Evolutionary conservation across 2,888 invertebrate genomes (phyloP).

Genomic region (Allygus modestus): DNA sequence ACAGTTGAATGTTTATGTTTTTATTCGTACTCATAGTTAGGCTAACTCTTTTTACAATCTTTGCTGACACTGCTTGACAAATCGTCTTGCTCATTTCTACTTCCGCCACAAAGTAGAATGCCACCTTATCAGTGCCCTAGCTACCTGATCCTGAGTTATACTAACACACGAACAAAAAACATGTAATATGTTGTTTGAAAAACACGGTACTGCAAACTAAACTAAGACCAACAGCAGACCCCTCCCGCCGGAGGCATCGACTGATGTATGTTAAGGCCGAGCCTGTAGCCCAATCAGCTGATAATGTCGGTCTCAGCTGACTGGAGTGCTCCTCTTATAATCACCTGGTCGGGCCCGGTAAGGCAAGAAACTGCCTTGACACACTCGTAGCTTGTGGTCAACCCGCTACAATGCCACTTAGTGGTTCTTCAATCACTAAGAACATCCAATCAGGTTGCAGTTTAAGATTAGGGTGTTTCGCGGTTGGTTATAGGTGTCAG

Average conservation of each 20-base stretch:
- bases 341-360: not conserved
- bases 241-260: not conserved
- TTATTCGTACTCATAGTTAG: too few relatives aligned
- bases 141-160: too few relatives aligned
- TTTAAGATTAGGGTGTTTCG: too few relatives aligned
- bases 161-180: too few relatives aligned
- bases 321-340: slow-evolving; percentile 33
- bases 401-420: not conserved
- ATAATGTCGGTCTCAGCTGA: slow-evolving; percentile 1
- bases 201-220: not conserved
- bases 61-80: too few relatives aligned
- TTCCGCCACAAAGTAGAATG: too few relatives aligned
- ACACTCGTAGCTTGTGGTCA: slow-evolving; percentile 8
- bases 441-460: not conserved
- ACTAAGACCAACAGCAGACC: not conserved
- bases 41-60: too few relatives aligned
- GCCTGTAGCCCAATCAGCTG: not conserved
- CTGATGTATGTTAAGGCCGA: slow-evolving; percentile 29
- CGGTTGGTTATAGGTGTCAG: not conserved
- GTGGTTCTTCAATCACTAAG: not conserved
- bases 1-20: too few relatives aligned
- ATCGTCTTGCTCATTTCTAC: too few relatives aligned
- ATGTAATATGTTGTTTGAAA: too few relatives aligned
- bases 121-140: too few relatives aligned
- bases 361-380: slow-evolving; percentile 31